Base-by-base conservation (phyloP, 1,140 invertebrate species). In the Macrobrachium rosenbergii region DNA sequence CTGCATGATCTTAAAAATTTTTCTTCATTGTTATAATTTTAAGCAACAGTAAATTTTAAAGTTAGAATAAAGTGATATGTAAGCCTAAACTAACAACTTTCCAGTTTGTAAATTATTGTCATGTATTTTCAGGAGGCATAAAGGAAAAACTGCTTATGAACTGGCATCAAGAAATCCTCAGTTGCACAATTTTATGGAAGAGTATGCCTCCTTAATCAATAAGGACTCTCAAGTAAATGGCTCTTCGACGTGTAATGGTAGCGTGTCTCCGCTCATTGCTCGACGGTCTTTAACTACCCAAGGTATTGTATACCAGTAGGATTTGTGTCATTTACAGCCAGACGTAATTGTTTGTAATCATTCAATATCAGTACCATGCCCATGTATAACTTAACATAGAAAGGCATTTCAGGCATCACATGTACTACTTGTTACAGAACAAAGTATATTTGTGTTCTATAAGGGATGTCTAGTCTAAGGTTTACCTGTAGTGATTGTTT, bases 81-180 rank as follows among this genome's bases (percentile, higher is more conserved):
- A 79, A 23, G 11, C 45, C 5, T 5, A 52, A 10, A 10, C 5
- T 52, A 52, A 10, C 5, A 52, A 52, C 52, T 52, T 12, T 10
- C 8, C 52, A 8, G 52, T 52, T 52, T 52, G 45, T 82, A 43
- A 69, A 52, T 11, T 28, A 59, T 14, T 8, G 60, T 19, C 45
- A 12, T 83, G 6, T 83, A 14, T 21, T 52, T 58, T 17, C 52
- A 86, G 84, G 14, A 62, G 84, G 2, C 84, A 86, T 60, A 86
- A 86, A 80, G 84, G 84, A 14, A 79, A 86, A 45, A 86, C 84
- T 11, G 60, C 76, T 23, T 72, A 73, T 14, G 84, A 86, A 43
- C 72, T 86, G 84, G 84, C 84, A 58, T 72, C 76, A n/a, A 23
- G 59, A 21, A 86, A 86, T 58, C 77, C 59, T 0, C 62, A 86